Percentiles rank a stretch among this genome's conserved stretches.
These are phyloP conservation scores for Holacanthella duospinosa DNA, from an alignment of 2,888 invertebrate genomes.

Conservation along the genomic window DNA sequence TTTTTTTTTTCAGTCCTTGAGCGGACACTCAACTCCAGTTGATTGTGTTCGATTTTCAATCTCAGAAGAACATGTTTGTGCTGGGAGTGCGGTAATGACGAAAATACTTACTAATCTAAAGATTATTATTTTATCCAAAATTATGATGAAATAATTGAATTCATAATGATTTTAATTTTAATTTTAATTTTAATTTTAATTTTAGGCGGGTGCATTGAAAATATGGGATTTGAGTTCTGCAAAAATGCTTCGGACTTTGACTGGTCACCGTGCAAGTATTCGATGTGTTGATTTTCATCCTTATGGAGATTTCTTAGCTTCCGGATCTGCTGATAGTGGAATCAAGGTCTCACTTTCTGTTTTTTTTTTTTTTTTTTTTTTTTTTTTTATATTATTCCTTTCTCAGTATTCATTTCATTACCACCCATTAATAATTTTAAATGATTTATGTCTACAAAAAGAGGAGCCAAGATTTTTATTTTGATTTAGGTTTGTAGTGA, in stretches of 20 bases:
- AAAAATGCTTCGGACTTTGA: conserved; percentile 78
- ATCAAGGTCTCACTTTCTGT: no score
- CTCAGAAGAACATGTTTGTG: conserved; percentile 86
- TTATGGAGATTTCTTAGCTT: conserved; percentile 85
- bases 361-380: no score
- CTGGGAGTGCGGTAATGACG: no score
- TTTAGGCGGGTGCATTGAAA: conserved; percentile 83
- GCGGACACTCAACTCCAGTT: conserved; percentile 85
- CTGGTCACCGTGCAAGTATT: conserved; percentile 75
- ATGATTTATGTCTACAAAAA: no score
- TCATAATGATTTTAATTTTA: no score
- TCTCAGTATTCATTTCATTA: background rate
- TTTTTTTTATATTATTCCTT: background rate
- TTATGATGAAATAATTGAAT: no score
- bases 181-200: no score
- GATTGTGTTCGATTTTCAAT: conserved; percentile 92
- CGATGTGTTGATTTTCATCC: conserved; percentile 90
- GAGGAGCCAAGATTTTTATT: no score
- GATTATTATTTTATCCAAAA: no score
- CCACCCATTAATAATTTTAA: no score
- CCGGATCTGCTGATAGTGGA: conserved; percentile 83
- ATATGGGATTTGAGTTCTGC: conserved; percentile 94
- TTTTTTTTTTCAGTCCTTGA: conserved; percentile 58
- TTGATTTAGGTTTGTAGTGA: no score
- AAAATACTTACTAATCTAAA: no score